These are phyloP conservation scores for Zaprionus africanus DNA, from an alignment of 1,140 invertebrate genomes.

Conservation along the genomic window DNA sequence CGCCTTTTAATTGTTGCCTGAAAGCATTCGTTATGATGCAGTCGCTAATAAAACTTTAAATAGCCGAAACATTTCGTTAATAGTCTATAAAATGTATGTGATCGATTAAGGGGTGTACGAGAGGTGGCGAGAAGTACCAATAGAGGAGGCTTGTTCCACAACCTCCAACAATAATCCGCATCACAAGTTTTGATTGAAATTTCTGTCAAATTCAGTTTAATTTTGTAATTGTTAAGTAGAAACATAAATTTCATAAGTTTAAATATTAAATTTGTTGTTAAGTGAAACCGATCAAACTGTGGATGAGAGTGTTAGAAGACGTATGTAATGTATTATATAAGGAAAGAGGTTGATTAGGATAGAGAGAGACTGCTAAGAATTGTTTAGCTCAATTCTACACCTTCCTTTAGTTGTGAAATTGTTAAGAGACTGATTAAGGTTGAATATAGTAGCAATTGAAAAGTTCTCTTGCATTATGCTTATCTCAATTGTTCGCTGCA, in stretches of 20 bases:
- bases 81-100: conserved; percentile 22
- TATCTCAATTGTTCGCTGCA: conserved; percentile 3
- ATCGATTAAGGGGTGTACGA: not conserved
- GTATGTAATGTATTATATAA: not conserved
- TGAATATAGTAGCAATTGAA: not conserved
- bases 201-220: conserved; percentile 7
- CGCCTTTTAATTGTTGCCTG: conserved; percentile 51
- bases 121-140: not conserved
- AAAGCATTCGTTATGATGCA: conserved; percentile 54
- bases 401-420: not conserved
- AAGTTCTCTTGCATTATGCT: not conserved
- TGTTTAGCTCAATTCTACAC: not conserved
- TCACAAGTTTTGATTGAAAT: conserved; percentile 20
- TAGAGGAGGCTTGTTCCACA: not conserved
- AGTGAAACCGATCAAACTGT: not conserved
- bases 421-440: not conserved
- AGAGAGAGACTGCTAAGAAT: not conserved
- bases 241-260: not conserved
- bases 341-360: not conserved
- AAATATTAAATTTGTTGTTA: conserved; percentile 6
- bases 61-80: conserved; percentile 39
- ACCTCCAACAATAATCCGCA: not conserved
- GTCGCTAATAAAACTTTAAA: conserved; percentile 58
- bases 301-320: not conserved
- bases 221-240: not conserved